phyloP scores from a whole-genome alignment of 2,113 vertebrate genomes.

The Stigmatopora argus region DNA sequence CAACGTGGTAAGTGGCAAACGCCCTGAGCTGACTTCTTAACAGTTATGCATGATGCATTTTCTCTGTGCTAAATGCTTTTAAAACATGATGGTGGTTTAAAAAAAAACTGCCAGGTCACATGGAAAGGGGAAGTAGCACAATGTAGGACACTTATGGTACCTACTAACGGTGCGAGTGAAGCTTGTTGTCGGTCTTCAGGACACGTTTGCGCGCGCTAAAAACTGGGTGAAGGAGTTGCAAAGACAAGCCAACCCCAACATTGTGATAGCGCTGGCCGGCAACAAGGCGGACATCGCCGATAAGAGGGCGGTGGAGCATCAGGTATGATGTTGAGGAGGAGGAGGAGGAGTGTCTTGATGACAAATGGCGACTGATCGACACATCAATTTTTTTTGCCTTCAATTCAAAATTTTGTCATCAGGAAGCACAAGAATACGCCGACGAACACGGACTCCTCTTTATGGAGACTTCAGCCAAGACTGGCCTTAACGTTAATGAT shows the following conservation, averaged over 20 bases:
- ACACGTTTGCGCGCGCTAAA: slow-evolving; percentile 90
- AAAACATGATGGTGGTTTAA: too few species aligned
- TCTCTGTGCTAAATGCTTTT: too few species aligned
- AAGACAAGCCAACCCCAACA: slow-evolving; percentile 91
- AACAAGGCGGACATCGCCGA: slow-evolving; percentile 93
- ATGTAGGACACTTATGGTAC: too few species aligned
- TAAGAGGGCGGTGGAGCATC: slow-evolving; percentile 90
- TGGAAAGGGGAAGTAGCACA: not conserved
- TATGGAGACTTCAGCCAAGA: slow-evolving; percentile 98
- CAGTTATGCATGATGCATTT: too few species aligned
- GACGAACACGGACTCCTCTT: slow-evolving; percentile 95
- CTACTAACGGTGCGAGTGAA: not conserved
- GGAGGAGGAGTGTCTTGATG: not conserved
- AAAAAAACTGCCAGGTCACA: not conserved
- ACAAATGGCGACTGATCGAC: not conserved
- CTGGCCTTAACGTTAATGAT: slow-evolving; percentile 93
- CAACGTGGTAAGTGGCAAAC: slow-evolving; percentile 76
- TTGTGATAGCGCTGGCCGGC: slow-evolving; percentile 90
- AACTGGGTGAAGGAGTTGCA: slow-evolving; percentile 98
- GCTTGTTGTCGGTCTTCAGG: slow-evolving; percentile 64
- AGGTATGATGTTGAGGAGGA: slow-evolving; percentile 64
- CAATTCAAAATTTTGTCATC: not conserved
- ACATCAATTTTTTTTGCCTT: not conserved
- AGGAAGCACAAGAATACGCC: slow-evolving; percentile 92
- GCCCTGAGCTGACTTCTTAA: too few species aligned